Conservation (phyloP, 2,113 vertebrate species). For the Thalassarche chlororhynchos region DNA sequence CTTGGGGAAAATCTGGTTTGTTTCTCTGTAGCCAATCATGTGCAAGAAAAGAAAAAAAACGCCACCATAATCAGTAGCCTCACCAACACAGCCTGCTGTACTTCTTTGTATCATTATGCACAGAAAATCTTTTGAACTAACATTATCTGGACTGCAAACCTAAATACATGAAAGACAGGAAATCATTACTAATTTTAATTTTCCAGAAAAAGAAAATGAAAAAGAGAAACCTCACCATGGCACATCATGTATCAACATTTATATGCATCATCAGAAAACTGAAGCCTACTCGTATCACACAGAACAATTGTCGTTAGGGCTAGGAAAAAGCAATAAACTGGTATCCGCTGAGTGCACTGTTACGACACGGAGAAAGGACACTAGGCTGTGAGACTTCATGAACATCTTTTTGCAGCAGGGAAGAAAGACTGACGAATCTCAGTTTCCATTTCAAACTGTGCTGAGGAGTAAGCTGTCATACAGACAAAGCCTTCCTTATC, state of each 20-base stretch:
- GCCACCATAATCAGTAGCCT: neutral
- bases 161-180: neutral
- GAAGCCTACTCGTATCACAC: neutral
- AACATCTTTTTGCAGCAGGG: neutral
- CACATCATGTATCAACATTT: neutral
- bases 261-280: neutral
- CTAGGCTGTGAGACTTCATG: neutral
- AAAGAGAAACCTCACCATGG: neutral
- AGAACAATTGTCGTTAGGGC: neutral
- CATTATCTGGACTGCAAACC: neutral
- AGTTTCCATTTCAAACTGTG: neutral
- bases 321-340: neutral
- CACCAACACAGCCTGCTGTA: neutral
- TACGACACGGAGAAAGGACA: neutral
- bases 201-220: neutral
- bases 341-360: neutral
- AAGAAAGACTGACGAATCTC: neutral
- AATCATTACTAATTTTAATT: neutral
- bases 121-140: neutral
- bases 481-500: neutral
- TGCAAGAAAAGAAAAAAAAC: neutral
- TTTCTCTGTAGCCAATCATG: neutral
- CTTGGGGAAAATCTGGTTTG: neutral
- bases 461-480: neutral
- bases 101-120: neutral